Evolutionary conservation across 1,140 invertebrate species (phyloP), one percentile per base, ranked within the genome.

Genomic region (Saccostrea glomerata): DNA sequence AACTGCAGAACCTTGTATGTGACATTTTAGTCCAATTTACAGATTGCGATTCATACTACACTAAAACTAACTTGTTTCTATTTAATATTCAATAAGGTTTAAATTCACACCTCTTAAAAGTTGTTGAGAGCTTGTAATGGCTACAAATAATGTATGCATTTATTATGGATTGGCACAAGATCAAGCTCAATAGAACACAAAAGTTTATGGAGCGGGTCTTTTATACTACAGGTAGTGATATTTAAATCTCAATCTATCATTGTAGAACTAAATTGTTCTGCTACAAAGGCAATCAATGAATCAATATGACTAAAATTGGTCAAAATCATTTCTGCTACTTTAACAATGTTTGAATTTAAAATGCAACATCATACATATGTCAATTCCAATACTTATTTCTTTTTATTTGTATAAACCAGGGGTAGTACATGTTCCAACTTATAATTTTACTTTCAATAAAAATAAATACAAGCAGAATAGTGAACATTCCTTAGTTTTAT

Each of bases 241-340:
- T 77, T 77, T 77, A 77, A 77, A 77, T 77, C 70, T 30, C 70
- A 77, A 77, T 77, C 70, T 30, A 77, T 17, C 70, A 25, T 36
- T 77, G 70, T 77, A 30, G 70, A 77, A 77, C 70, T 77, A 77
- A 36, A 77, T 77, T 25, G 70, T 36, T 77, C 25, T 12, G 70
- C 25, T 36, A 77, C 70, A 77, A 77, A 77, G 70, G 25, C 70
- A 77, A 77, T 77, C 70, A 77, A 77, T 25, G 70, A 77, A 25
- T 77, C 70, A 30, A 36, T 77, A 77, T 77, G 25, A 36, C 25
- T 77, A 30, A 77, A 77, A 13, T 30, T 73, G 12, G 70, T 23
- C 23, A 2, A 77, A 77, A 77, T 36, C 30, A 77, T 30, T 77
- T 77, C 25, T 36, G 70, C 13, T 77, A 30, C 70, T 30, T 63